Evolutionary conservation across 2,113 vertebrate species (phyloP), one percentile per base, ranked within the genome.

Genomic region (Burhinus bistriatus): DNA sequence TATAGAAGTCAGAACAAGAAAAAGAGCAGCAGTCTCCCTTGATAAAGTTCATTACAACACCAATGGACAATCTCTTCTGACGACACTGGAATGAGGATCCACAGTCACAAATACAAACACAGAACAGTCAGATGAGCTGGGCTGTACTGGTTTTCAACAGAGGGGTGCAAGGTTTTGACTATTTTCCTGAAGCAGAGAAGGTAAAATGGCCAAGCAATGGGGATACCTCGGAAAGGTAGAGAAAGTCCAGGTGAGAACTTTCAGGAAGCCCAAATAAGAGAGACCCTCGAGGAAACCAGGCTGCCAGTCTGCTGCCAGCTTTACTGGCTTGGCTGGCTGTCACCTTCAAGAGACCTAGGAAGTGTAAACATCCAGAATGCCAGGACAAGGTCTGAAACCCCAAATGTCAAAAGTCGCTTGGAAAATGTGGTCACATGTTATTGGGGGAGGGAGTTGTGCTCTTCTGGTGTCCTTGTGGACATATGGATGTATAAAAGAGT

Each of bases 211-310:
- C 52, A 66, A 77, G 13, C 18, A 62, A 32, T 3, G 7, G n/a
- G 26, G 13, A 11, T 27, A 47, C 12, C 29, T 40, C 36, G 64
- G 38, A n/a, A 84, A 30, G 4, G 2, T 13, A 11, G 0, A 5
- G 19, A 19, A 69, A 49, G 38, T 5, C 19, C 78, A 87, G 22
- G 22, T 38, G 23, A 90, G 73, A 88, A 42, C 12, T 57, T 83
- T 11, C 18, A 59, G 40, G 20, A 78, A 61, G n/a, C 13, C 38
- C 40, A 58, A 64, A 12, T 11, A 65, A 76, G 66, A 40, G 58
- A 40, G 1, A 17, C 8, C 25, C 18, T 32, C 54, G 64, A 32
- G 64, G 45, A 81, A 58, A 30, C 3, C 21, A 80, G 73, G 52
- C 27, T 71, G 66, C 4, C 44, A 72, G n/a, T 9, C 44, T 57